Evolutionary conservation across 1,140 invertebrate species (phyloP), one percentile per base, ranked within the genome.

Genomic region (Drosophila prosaltans): DNA sequence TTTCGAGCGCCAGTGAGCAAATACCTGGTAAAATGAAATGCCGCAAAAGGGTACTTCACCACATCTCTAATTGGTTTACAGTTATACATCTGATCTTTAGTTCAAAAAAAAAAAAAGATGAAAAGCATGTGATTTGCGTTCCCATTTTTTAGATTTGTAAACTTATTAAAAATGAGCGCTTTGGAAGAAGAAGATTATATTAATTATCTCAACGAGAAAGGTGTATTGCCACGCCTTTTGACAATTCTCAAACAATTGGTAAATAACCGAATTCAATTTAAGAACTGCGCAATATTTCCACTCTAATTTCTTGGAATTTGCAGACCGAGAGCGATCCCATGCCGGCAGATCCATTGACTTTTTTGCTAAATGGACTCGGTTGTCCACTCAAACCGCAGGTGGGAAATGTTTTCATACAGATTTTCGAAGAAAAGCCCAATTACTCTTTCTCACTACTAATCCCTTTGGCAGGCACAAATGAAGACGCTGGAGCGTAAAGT

Each of bases 361-460:
- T 74, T 26, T 69, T 88, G 36, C 16, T 88, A 6, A 69, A 80
- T 24, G 70, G 39, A 0, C 32, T 89, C 2, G 74, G 70, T 1
- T 90, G 80, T 45, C 84, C 78, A 2, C 57, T 90, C 0, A 90
- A 84, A 51, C 78, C 85, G 1, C 85, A 81, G 73, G 74, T 76
- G 24, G 21, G 28, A 16, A 16, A 62, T 30, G 32, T 7, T 9
- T 21, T 8, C 2, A 51, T 0, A 9, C 4, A 11, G 2, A 30
- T 59, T 28, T n/a, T 16, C 0, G 0, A 5, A 11, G 1, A 2
- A 39, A 30, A 43, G 51, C 10, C 11, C 5, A 30, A 72, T 24
- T 16, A 0, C 5, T 28, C 4, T 2, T 41, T 55, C 7, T 32
- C 32, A 2, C 6, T 16, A 3, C 10, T 16, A 21, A 8, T 10